Base-by-base conservation (phyloP, 2,113 vertebrate genomes). In the Nanorana parkeri region DNA sequence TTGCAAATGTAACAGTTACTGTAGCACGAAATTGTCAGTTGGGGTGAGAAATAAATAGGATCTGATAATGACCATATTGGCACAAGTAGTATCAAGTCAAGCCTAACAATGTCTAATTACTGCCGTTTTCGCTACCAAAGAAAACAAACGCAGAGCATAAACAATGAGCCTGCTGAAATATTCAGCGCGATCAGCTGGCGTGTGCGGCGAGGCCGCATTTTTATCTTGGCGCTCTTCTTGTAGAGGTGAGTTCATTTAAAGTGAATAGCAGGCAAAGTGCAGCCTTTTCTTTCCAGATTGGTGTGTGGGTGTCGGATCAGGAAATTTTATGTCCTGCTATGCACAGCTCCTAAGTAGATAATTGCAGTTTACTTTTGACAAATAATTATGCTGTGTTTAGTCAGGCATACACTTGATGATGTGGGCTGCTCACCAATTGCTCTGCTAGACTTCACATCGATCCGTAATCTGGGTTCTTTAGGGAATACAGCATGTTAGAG, bases 331-430 rank as follows among this genome's bases (percentile, higher is more conserved):
- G 72, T 28, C 71, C 76, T 47, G 28, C 71, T 76, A 51, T 67
- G 72, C 54, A 26, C 52, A 65, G 72, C 80, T 83, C 80, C 80
- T 81, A 83, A 83, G 80, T 75, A 83, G 80, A 83, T 83, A 83
- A 83, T 83, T 83, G 80, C 71, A 75, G 72, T 83, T 83, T 83
- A 76, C 63, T 60, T 21, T 76, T 83, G 80, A 64, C 71, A 76
- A 26, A 41, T 82, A 82, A 82, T 83, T 75, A 72, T 36, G 72
- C 28, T 76, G 52, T 11, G 20, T 83, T 56, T 51, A 81, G 60
- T 71, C 71, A 60, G 63, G 20, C n/a, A 21, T 60, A 28, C 66
- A 47, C 66, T 68, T 26, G 65, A 29, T 26, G 32, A 29, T 24
- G 80, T 68, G 64, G 71, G 71, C 51, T 36, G 80, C 19, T 75